Percentiles rank a stretch among this genome's conserved stretches.
Evolutionary conservation across 2,797 vertebrate genomes (phyloP).

Genomic region (Choloepus didactylus): DNA sequence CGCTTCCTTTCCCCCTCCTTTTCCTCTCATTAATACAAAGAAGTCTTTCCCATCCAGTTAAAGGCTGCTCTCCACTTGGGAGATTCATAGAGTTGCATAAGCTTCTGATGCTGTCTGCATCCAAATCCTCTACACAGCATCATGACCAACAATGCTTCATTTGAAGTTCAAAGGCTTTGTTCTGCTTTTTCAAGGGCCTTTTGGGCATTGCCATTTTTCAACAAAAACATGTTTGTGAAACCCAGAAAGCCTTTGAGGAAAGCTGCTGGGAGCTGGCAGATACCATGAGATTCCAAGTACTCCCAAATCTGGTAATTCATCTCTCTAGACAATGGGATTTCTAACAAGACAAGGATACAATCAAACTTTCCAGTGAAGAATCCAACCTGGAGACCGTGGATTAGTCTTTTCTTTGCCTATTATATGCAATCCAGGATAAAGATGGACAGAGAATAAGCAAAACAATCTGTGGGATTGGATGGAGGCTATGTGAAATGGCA

Average conservation of each 20-base stretch:
- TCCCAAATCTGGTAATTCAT: neutral
- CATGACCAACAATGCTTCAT: neutral
- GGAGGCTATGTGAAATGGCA: neutral
- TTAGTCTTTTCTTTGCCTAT: neutral
- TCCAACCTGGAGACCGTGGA: neutral
- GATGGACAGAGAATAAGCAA: neutral
- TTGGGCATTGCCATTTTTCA: slow-evolving; percentile 32
- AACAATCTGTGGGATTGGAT: neutral
- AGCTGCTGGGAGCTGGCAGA: neutral
- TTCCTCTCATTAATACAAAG: neutral
- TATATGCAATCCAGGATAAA: neutral
- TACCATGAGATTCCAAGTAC: accelerated
- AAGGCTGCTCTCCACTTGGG: neutral
- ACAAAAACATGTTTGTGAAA: slow-evolving; percentile 43
- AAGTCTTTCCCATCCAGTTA: accelerated
- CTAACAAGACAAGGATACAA: neutral
- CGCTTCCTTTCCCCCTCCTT: neutral
- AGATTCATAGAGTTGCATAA: neutral
- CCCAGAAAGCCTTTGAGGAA: slow-evolving; percentile 32
- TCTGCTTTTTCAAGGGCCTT: slow-evolving; percentile 41
- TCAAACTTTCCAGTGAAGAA: neutral
- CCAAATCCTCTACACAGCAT: neutral
- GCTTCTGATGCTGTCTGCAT: neutral
- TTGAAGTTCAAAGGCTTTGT: slow-evolving; percentile 54
- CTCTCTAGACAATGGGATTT: neutral